Percentiles rank a stretch among this genome's conserved stretches.
Conservation (phyloP, 2,888 invertebrate genomes). For the Linyphia triangularis region DNA sequence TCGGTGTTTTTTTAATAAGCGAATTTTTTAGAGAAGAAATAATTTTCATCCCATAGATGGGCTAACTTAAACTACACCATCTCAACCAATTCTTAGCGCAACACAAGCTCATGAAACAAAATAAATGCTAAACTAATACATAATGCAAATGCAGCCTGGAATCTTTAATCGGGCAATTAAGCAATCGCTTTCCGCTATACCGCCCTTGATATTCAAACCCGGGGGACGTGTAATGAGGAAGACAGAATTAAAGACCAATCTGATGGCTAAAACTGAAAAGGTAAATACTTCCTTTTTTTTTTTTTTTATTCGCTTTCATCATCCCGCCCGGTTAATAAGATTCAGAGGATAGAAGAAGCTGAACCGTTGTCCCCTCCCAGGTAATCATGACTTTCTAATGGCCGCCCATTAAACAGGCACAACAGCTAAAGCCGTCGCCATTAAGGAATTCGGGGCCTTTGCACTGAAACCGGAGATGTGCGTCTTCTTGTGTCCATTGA, state of each 20-base stretch:
- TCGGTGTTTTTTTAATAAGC: too few species aligned
- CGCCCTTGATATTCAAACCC: neutral
- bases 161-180: neutral
- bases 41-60: too few species aligned
- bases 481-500: neutral
- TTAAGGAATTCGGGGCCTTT: constrained; percentile 23
- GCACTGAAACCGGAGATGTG: constrained; percentile 9
- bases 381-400: constrained; percentile 71
- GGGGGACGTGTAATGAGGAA: neutral
- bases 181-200: neutral
- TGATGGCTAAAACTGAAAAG: neutral
- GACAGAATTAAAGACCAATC: neutral
- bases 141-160: neutral
- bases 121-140: too few species aligned
- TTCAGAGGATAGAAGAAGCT: constrained; percentile 25
- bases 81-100: too few species aligned
- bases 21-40: too few species aligned
- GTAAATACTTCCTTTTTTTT: constrained; percentile 17
- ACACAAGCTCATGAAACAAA: too few species aligned
- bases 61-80: too few species aligned
- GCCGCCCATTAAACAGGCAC: constrained; percentile 49
- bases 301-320: neutral
- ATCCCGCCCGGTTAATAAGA: constrained; percentile 52
- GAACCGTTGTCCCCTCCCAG: constrained; percentile 65
- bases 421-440: constrained; percentile 47